These are phyloP conservation scores for Apeltes quadracus DNA, from an alignment of 2,113 vertebrate genomes.

Conservation along the genomic window DNA sequence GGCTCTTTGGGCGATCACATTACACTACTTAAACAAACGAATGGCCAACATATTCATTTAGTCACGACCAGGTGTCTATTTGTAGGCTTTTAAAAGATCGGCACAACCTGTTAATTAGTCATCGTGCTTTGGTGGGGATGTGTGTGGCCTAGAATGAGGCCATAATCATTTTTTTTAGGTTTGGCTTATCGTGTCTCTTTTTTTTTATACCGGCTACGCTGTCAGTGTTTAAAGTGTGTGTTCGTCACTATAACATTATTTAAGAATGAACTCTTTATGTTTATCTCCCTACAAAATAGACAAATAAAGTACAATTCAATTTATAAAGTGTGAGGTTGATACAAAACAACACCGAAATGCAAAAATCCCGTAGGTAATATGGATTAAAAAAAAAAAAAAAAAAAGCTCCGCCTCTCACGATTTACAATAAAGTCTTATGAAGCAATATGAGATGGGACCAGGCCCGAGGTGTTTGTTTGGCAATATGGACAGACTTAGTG, in stretches of 20 bases:
- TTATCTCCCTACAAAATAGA: neutral
- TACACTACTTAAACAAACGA: slow-evolving; percentile 66
- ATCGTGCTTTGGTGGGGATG: too few species aligned
- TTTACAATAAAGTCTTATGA: slow-evolving; percentile 71
- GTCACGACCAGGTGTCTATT: slow-evolving; percentile 30
- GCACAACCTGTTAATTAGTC: slow-evolving; percentile 2
- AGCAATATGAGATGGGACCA: slow-evolving; percentile 75
- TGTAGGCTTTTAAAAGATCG: slow-evolving; percentile 26
- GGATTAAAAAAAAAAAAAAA: slow-evolving; percentile 27
- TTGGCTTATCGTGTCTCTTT: neutral
- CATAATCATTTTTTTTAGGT: slow-evolving; percentile 1
- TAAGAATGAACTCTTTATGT: neutral
- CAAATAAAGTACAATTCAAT: neutral
- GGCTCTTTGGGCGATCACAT: slow-evolving; percentile 73
- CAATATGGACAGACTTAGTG: slow-evolving; percentile 76
- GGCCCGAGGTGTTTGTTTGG: slow-evolving; percentile 80
- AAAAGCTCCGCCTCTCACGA: slow-evolving; percentile 29
- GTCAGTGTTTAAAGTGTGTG: slow-evolving; percentile 2
- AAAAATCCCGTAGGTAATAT: slow-evolving; percentile 35
- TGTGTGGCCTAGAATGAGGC: too few species aligned
- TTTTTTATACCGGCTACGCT: neutral
- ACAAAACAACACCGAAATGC: slow-evolving; percentile 31
- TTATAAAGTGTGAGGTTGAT: neutral
- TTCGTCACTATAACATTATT: neutral
- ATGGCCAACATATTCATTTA: slow-evolving; percentile 50